Evolutionary conservation across 2,113 vertebrate species (phyloP).

Genomic region (Procavia capensis): DNA sequence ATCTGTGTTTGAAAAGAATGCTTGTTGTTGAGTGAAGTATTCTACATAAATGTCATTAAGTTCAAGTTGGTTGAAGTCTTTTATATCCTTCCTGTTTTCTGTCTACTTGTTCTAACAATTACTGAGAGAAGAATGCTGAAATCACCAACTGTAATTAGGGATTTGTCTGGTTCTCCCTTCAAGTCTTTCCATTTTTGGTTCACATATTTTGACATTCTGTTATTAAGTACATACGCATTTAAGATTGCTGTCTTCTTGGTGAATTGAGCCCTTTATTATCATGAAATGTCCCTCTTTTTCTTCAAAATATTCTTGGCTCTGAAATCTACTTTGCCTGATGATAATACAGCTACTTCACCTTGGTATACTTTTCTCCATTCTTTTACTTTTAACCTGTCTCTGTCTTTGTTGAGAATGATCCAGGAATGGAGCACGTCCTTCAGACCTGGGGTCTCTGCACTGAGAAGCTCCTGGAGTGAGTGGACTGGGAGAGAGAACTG

Average conservation of each 20-base stretch:
- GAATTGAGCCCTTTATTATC: constrained; percentile 11
- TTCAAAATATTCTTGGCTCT: not conserved
- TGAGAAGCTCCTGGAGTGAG: too few relatives aligned
- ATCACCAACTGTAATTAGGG: not conserved
- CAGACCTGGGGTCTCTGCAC: too few relatives aligned
- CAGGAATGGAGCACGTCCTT: too few relatives aligned
- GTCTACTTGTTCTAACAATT: not conserved
- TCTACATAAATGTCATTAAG: not conserved
- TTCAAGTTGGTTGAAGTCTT: not conserved
- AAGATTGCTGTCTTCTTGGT: not conserved
- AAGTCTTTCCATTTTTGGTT: not conserved
- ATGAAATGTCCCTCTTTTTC: constrained; percentile 18
- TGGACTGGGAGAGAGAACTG: too few relatives aligned
- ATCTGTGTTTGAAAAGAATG: not conserved
- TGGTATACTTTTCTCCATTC: not conserved
- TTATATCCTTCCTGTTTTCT: not conserved
- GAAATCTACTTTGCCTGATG: not conserved
- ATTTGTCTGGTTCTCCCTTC: constrained; percentile 17
- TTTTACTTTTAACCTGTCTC: not conserved
- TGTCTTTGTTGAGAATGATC: not conserved
- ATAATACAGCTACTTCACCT: not conserved
- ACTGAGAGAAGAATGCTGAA: not conserved
- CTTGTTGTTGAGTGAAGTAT: not conserved
- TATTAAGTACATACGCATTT: not conserved
- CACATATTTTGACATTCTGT: constrained; percentile 26